Percentiles rank a stretch among this genome's conserved stretches.
These are phyloP conservation scores for Aphodius granarius DNA, from an alignment of 2,888 invertebrate species.

Conservation along the genomic window DNA sequence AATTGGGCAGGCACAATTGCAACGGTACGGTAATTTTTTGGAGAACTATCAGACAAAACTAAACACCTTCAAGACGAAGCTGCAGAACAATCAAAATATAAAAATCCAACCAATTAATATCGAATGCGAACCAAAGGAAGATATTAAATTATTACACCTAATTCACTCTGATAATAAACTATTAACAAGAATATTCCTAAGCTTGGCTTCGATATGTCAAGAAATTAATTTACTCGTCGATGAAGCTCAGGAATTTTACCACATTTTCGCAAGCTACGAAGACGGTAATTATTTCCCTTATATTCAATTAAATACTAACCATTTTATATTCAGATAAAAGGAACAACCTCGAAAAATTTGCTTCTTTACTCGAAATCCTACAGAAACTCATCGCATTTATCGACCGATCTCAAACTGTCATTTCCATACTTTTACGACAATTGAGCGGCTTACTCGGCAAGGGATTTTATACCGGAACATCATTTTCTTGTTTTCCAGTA, in stretches of 20 bases:
- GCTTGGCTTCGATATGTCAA: constrained; percentile 75
- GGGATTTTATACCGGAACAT: constrained; percentile 47
- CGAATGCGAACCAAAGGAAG: constrained; percentile 60
- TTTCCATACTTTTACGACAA: constrained; percentile 73
- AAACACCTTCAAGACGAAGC: constrained; percentile 44
- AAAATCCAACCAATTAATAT: constrained; percentile 34
- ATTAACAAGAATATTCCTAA: constrained; percentile 76
- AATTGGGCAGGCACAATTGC: constrained; percentile 58
- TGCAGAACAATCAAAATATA: constrained; percentile 40
- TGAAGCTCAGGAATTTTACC: constrained; percentile 68
- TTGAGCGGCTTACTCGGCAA: constrained; percentile 68
- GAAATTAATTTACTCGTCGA: constrained; percentile 71
- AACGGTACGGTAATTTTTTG: constrained; percentile 58
- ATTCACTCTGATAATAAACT: constrained; percentile 82
- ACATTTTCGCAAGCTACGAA: constrained; percentile 67
- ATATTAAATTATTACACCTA: constrained; percentile 66
- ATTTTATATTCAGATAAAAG: constrained; percentile 38
- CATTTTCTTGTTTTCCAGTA: constrained; percentile 48
- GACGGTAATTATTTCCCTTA: constrained; percentile 56
- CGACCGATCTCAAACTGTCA: constrained; percentile 70
- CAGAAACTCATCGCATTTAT: constrained; percentile 70
- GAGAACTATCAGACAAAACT: constrained; percentile 52
- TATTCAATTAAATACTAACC: not conserved
- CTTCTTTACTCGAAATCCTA: constrained; percentile 61
- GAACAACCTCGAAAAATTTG: constrained; percentile 50